phyloP scores from a whole-genome alignment of 2,797 vertebrate genomes.

The Garrulus glandarius region DNA sequence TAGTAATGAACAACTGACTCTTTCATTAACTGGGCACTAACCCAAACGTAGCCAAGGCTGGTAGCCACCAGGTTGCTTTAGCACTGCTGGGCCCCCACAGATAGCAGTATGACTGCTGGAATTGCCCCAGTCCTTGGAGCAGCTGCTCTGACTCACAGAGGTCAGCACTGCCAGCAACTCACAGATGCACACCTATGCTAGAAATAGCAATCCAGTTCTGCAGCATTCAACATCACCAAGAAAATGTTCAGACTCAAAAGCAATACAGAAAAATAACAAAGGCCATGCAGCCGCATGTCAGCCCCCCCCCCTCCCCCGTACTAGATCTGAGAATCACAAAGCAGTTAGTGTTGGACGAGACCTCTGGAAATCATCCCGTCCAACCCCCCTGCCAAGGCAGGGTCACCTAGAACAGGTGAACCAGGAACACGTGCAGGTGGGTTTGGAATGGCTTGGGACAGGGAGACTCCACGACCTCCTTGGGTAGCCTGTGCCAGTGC shows the following conservation, averaged over 20 bases:
- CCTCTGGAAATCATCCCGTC: neutral
- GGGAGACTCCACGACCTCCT: neutral
- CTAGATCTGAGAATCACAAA: neutral
- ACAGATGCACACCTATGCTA: neutral
- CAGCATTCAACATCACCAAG: neutral
- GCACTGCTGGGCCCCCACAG: fast-evolving
- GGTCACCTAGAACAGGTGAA: neutral
- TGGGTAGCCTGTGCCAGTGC: neutral
- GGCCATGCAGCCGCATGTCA: fast-evolving
- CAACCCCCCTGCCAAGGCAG: neutral
- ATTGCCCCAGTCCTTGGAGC: neutral
- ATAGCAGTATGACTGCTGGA: neutral
- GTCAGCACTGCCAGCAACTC: no score
- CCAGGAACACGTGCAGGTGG: neutral
- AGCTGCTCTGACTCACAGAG: neutral
- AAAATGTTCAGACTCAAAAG: neutral
- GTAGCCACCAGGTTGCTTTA: neutral
- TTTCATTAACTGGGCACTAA: no score
- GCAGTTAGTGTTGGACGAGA: neutral
- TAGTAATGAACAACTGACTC: neutral
- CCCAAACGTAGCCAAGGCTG: neutral
- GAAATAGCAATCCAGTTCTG: neutral
- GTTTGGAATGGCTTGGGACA: neutral
- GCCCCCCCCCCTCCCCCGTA: fast-evolving
- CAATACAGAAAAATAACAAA: neutral